Percentiles rank a stretch among this genome's conserved stretches.
phyloP scores from a whole-genome alignment of 2,797 vertebrate genomes.

The Rhynchonycteris naso region DNA sequence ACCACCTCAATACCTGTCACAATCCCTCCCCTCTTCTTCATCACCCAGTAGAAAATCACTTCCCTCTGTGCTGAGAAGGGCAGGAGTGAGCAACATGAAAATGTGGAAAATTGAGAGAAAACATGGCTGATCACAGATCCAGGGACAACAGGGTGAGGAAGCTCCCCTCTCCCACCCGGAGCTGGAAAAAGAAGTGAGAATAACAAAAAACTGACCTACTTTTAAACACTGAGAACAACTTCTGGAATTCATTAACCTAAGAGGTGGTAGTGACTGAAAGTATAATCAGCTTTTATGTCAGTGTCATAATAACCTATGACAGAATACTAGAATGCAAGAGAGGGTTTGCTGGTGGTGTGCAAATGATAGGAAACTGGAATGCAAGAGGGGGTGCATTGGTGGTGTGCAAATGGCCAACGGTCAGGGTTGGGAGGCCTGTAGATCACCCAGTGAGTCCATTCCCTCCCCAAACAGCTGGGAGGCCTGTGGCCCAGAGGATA shows the following conservation, averaged over 20 bases:
- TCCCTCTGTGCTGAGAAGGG: neutral
- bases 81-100: neutral
- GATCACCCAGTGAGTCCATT: neutral
- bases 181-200: constrained; percentile 41
- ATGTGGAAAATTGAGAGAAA: constrained; percentile 26
- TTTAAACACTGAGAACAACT: constrained; percentile 46
- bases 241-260: constrained; percentile 57
- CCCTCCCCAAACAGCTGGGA: neutral
- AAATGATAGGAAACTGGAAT: neutral
- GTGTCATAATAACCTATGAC: too few relatives aligned
- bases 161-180: neutral
- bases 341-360: too few relatives aligned
- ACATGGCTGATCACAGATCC: neutral
- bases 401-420: neutral
- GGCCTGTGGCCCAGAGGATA: neutral
- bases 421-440: neutral
- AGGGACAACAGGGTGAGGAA: neutral
- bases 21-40: neutral
- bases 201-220: constrained; percentile 59
- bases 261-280: constrained; percentile 35
- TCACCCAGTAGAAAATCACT: neutral
- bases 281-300: neutral
- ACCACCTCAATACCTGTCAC: neutral
- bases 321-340: too few relatives aligned
- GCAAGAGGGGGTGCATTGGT: neutral